phyloP scores from a whole-genome alignment of 2,888 invertebrate species.

The Hypselothyrea guttata region DNA sequence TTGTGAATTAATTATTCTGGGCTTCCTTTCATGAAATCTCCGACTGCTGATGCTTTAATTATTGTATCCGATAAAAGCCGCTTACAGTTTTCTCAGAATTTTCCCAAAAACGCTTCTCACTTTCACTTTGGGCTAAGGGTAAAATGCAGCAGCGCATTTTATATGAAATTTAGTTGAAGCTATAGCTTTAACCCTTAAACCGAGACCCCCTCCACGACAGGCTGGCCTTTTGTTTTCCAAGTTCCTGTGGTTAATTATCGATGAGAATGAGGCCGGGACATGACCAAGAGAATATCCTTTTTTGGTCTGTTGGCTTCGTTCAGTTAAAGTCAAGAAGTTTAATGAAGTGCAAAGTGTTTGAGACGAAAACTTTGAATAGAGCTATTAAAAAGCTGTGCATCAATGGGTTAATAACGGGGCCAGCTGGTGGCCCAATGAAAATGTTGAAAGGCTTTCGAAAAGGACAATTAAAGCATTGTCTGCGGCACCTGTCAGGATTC shows the following conservation, averaged over 20 bases:
- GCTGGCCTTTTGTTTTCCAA: constrained; percentile 57
- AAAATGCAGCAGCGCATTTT: constrained; percentile 51
- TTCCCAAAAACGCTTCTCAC: constrained; percentile 8
- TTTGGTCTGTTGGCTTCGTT: constrained; percentile 22
- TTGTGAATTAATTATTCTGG: constrained; percentile 25
- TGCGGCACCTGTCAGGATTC: constrained; percentile 26
- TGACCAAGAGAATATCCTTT: constrained; percentile 33
- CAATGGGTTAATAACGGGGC: constrained; percentile 65
- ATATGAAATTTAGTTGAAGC: constrained; percentile 58
- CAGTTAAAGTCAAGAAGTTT: constrained; percentile 63
- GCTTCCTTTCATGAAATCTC: background rate
- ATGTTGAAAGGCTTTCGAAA: constrained; percentile 21
- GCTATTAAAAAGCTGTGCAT: constrained; percentile 56
- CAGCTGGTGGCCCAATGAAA: constrained; percentile 32
- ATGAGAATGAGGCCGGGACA: constrained; percentile 46
- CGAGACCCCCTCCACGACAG: background rate
- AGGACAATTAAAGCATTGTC: constrained; percentile 22
- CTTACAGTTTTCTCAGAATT: constrained; percentile 40
- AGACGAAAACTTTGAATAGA: constrained; percentile 46
- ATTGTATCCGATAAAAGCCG: constrained; percentile 43
- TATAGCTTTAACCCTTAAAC: constrained; percentile 29
- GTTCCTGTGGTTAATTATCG: constrained; percentile 74
- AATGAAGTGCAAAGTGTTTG: constrained; percentile 75
- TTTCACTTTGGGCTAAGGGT: constrained; percentile 43
- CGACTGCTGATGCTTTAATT: constrained; percentile 24